Evolutionary conservation across 2,113 vertebrate species (phyloP).

Genomic region (Elachura formosa): DNA sequence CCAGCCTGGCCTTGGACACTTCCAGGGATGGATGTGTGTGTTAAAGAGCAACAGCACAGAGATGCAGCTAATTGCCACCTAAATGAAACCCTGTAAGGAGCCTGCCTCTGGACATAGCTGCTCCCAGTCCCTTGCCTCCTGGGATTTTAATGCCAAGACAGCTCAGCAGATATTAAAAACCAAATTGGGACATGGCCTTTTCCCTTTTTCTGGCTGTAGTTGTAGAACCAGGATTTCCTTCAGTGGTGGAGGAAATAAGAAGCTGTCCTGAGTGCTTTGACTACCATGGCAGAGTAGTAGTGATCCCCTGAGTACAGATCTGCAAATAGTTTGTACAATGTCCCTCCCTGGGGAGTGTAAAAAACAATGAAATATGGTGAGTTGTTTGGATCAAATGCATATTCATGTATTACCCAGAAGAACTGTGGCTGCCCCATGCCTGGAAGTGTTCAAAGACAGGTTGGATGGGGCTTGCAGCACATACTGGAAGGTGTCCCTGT

Average conservation of each 20-base stretch:
- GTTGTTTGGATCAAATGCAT: background rate
- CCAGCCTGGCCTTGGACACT: background rate
- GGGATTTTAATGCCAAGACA: background rate
- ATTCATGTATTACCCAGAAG: background rate
- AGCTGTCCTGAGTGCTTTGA: background rate
- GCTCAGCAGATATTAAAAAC: background rate
- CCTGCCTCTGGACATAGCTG: background rate
- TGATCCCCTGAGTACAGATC: background rate
- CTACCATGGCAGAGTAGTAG: background rate
- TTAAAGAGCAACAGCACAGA: background rate
- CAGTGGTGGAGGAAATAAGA: background rate
- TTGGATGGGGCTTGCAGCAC: background rate
- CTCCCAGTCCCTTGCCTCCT: background rate
- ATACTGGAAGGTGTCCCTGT: background rate
- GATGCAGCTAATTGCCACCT: background rate
- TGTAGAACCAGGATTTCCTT: background rate
- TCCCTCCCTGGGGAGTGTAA: background rate
- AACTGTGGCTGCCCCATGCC: background rate
- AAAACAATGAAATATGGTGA: background rate
- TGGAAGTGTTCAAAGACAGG: background rate
- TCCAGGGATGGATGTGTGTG: background rate
- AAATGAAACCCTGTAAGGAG: background rate
- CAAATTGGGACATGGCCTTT: background rate
- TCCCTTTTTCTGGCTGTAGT: background rate
- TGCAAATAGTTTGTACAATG: background rate